Conservation (phyloP, 1,140 invertebrate species). For the Drosophila lowei region DNA sequence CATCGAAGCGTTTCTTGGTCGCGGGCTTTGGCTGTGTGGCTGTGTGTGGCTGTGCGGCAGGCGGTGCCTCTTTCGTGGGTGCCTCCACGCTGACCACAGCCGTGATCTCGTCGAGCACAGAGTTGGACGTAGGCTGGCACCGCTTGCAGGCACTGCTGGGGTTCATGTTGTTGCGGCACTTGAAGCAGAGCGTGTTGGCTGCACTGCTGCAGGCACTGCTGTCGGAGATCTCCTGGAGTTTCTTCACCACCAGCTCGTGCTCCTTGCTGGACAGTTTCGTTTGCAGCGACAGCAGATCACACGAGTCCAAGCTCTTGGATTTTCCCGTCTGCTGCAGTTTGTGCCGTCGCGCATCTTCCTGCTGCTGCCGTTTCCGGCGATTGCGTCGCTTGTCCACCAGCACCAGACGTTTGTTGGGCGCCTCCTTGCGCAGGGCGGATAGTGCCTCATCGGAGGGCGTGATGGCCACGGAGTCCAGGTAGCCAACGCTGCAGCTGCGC, state of each 20-base stretch:
- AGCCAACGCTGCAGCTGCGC: conserved; percentile 92
- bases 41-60: background rate
- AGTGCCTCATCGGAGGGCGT: conserved; percentile 89
- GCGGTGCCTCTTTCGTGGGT: conserved; percentile 35
- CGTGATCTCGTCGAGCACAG: conserved; percentile 59
- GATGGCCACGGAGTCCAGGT: conserved; percentile 91
- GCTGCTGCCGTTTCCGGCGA: conserved; percentile 77
- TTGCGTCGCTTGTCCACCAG: conserved; percentile 87
- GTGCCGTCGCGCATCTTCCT: conserved; percentile 82
- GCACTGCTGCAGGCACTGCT: conserved; percentile 74
- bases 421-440: conserved; percentile 88
- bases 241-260: conserved; percentile 68
- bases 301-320: conserved; percentile 92
- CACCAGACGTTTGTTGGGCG: conserved; percentile 88
- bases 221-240: conserved; percentile 81
- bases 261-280: conserved; percentile 72
- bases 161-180: conserved; percentile 76
- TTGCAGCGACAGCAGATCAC: conserved; percentile 84
- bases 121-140: conserved; percentile 40
- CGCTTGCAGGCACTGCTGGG: conserved; percentile 72
- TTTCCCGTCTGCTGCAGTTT: conserved; percentile 90
- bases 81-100: conserved; percentile 9
- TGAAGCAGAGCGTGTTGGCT: conserved; percentile 70
- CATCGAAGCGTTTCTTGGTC: conserved; percentile 73
- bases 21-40: conserved; percentile 36